Conservation (phyloP, 2,888 invertebrate species). For the Teleiodes luculella region DNA sequence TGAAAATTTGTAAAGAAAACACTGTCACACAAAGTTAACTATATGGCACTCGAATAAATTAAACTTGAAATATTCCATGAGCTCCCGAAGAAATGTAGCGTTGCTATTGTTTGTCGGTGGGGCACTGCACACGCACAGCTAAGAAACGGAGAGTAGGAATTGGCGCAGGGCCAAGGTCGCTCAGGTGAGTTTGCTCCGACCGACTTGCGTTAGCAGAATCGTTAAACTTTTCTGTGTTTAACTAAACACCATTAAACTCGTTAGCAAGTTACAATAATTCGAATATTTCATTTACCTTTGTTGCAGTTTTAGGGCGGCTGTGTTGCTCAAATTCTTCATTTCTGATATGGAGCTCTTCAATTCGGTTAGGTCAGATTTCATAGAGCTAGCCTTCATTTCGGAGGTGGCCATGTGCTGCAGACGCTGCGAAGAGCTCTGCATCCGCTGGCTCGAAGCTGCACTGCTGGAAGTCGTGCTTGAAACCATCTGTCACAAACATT, state of each 20-base stretch:
- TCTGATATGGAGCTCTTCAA: slow-evolving; percentile 91
- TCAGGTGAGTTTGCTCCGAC: slow-evolving; percentile 70
- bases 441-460: slow-evolving; percentile 79
- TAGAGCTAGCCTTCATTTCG: slow-evolving; percentile 89
- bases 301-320: slow-evolving; percentile 65
- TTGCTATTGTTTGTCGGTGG: slow-evolving; percentile 72
- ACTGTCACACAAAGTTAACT: not conserved
- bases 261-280: too few species aligned
- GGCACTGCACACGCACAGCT: slow-evolving; percentile 65
- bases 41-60: slow-evolving; percentile 28
- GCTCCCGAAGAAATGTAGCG: slow-evolving; percentile 49
- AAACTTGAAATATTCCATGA: slow-evolving; percentile 10
- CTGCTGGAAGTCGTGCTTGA: slow-evolving; percentile 80
- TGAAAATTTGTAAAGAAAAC: slow-evolving; percentile 38
- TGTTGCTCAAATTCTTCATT: slow-evolving; percentile 85
- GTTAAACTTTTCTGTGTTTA: slow-evolving; percentile 38
- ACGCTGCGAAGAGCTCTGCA: slow-evolving; percentile 78
- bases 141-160: slow-evolving; percentile 64
- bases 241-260: slow-evolving; percentile 11
- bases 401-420: slow-evolving; percentile 78
- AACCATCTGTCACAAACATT: slow-evolving; percentile 56
- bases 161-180: slow-evolving; percentile 71
- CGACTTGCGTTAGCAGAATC: slow-evolving; percentile 32
- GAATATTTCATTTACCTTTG: slow-evolving; percentile 68
- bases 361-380: slow-evolving; percentile 88